Evolutionary conservation across 2,888 invertebrate species (phyloP), one percentile per base, ranked within the genome.

Genomic region (Lomographa bimaculata): DNA sequence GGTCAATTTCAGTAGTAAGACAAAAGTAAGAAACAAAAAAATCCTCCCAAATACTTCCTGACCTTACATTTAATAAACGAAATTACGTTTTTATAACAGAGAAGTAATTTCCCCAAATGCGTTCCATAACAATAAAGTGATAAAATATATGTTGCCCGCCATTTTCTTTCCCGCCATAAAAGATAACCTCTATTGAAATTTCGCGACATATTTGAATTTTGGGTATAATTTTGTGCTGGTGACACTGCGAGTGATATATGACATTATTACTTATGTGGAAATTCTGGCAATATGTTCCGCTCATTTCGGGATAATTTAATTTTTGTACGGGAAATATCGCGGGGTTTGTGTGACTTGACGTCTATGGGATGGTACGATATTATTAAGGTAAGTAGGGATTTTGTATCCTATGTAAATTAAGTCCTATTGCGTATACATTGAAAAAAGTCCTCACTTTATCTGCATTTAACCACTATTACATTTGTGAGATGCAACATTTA

Each of bases 81-180:
- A 30, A 35, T 43, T 27, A 37, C 14, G 18, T 27, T 40, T 45
- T 32, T 28, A 10, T 23, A 40, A 16, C 29, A 29, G 37, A 33
- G 34, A 38, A 40, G 32, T 49, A 46, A 48, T 55, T 46, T 29
- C 20, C 25, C 27, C 40, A 44, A 49, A 40, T 39, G 40, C 16
- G 25, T 35, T 23, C 47, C 39, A 12, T 43, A 46, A 48, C 48
- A 50, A 51, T 57, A 57, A 52, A 50, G 35, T 47, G 32, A 44
- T 50, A 45, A 50, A 48, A 48, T 46, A 51, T 54, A 32, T 52
- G 50, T 46, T 20, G 44, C 44, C 46, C 42, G 35, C 24, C 47
- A 46, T 57, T 54, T 57, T 52, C 50, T 57, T 52, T 52, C 50
- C 39, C 41, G 23, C 48, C 46, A 45, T 57, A 57, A 57, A 54